Conservation (phyloP, 2,888 invertebrate genomes). For the Heliconius charithonia region DNA sequence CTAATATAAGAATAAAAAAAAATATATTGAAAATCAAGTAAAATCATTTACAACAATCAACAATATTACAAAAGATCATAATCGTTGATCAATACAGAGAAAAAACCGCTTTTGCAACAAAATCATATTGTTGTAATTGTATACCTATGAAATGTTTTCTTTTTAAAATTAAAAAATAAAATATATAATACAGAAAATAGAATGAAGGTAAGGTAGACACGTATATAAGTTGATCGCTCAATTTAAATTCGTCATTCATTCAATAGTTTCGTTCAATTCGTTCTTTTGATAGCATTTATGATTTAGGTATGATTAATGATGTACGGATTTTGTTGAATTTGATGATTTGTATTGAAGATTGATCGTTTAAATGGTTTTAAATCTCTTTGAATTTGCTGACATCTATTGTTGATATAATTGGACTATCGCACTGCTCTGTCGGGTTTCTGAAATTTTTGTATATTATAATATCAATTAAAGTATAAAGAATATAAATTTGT, state of each 20-base stretch:
- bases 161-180: conserved; percentile 35
- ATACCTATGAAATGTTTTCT: conserved; percentile 7
- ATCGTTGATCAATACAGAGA: conserved; percentile 43
- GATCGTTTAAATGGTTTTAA: conserved; percentile 38
- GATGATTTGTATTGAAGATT: not conserved
- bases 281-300: conserved; percentile 13
- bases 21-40: conserved; percentile 2
- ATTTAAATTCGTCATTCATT: conserved; percentile 49
- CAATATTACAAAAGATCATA: conserved; percentile 66
- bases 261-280: conserved; percentile 6
- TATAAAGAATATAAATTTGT: too few species aligned
- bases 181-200: conserved; percentile 30
- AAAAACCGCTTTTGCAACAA: conserved; percentile 60
- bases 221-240: conserved; percentile 41
- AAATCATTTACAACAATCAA: conserved; percentile 58
- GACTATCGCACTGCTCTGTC: conserved; percentile 84
- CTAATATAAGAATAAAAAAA: not conserved
- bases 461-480: not conserved
- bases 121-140: conserved; percentile 60
- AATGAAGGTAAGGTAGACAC: conserved; percentile 33
- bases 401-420: conserved; percentile 84
- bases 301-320: not conserved
- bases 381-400: conserved; percentile 84
- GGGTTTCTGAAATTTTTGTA: conserved; percentile 84
- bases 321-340: too few species aligned